Evolutionary conservation across 2,113 vertebrate species (phyloP), one percentile per base, ranked within the genome.

Genomic region (Gymnorhina tibicen): DNA sequence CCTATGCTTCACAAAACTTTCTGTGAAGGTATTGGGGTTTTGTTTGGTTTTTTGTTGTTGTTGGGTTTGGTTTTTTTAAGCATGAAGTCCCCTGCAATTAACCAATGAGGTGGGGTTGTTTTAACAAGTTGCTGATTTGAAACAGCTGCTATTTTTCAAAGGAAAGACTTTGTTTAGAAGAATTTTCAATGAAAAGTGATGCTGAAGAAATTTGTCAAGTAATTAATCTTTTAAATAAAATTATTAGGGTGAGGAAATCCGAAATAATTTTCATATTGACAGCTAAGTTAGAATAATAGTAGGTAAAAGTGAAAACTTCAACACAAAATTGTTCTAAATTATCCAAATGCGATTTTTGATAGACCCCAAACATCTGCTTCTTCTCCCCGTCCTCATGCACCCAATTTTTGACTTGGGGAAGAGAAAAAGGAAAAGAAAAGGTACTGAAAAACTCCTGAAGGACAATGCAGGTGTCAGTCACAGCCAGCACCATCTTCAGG

Each of bases 121-220:
- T 74, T 17, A 82, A 62, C 12, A 85, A 91, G 74, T 62, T 35
- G 12, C 50, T 83, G 46, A 53, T 83, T 85, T 82, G 52, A 78
- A 93, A 75, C n/a, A 86, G 85, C 66, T 91, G 55, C 27, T 91
- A 47, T 62, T 94, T 88, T 74, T 89, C 75, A 75, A 86, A 58
- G 41, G 26, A 76, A 91, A 37, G 60, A 74, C 50, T 79, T 88
- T 93, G 56, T 74, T 96, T 82, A 89, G 66, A 39, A 79, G 32
- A 47, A 26, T 75, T 93, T 85, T 74, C 32, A 53, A 4, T 49
- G 27, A 49, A 75, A 93, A 89, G 41, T 3, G 23, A 58, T 30
- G n/a, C n/a, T 92, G 42, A 22, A 87, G 73, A 76, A 94, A 85
- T 85, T 87, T 93, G 27, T 37, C 33, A 66, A 60, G 49, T 41